Percentiles rank a stretch among this genome's conserved stretches.
Conservation (phyloP, 2,113 vertebrate genomes). For the Cavia aperea region DNA sequence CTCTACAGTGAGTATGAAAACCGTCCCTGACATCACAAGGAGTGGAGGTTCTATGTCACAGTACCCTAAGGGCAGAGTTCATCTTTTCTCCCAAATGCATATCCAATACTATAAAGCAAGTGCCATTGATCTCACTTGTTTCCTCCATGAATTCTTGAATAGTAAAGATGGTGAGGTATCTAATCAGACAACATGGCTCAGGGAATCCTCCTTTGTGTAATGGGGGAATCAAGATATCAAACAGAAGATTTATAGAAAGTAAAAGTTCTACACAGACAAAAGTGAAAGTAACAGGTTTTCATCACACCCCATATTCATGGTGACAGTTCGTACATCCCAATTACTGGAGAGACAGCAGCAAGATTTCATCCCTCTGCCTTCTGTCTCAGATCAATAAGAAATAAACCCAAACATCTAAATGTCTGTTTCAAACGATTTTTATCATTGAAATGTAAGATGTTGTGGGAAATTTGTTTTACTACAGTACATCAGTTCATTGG, state of each 20-base stretch:
- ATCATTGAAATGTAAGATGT: neutral
- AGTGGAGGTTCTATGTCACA: neutral
- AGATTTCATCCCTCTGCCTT: neutral
- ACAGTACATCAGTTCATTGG: neutral
- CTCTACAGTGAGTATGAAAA: neutral
- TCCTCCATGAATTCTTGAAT: neutral
- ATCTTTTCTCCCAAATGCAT: neutral
- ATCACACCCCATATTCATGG: neutral
- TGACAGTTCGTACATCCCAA: neutral
- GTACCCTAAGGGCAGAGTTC: neutral
- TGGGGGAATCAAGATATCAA: neutral
- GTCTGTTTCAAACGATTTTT: neutral
- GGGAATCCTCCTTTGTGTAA: neutral
- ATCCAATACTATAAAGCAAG: neutral
- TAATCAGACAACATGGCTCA: neutral
- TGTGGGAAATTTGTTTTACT: neutral
- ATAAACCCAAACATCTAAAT: neutral
- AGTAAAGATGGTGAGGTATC: neutral
- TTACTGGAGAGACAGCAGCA: neutral
- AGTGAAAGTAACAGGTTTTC: neutral
- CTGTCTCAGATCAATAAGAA: neutral
- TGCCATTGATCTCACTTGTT: too few species aligned
- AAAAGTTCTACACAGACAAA: neutral
- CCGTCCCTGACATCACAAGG: neutral
- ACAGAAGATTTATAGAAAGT: neutral